Percentiles rank a stretch among this genome's conserved stretches.
Conservation (phyloP, 2,888 invertebrate genomes). For the Melieria picta region DNA sequence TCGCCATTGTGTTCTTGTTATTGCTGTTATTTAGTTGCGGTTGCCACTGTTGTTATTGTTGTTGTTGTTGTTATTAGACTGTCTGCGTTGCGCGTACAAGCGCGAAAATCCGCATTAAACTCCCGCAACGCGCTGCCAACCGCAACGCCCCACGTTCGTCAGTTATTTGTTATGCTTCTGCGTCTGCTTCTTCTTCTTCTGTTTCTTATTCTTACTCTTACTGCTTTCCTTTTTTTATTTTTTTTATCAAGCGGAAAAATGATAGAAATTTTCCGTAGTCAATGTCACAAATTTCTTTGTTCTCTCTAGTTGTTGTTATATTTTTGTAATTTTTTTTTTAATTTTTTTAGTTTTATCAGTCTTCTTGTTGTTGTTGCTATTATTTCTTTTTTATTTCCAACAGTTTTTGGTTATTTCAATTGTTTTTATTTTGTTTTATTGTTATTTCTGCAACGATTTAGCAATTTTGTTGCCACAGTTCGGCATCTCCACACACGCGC, state of each 20-base stretch:
- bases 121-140: neutral
- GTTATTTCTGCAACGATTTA: conserved; percentile 7
- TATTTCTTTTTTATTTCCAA: neutral
- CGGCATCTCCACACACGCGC: neutral
- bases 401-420: no score
- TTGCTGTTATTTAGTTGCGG: no score
- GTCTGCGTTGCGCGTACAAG: conserved; percentile 30
- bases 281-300: neutral
- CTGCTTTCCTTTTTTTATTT: neutral
- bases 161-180: no score
- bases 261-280: conserved; percentile 4
- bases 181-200: neutral
- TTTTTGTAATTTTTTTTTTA: neutral
- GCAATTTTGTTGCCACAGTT: conserved; percentile 18
- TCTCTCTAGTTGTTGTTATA: neutral
- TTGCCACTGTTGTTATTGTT: neutral
- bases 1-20: neutral
- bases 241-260: conserved; percentile 15
- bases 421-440: neutral
- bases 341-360: neutral
- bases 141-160: no score
- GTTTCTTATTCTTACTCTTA: neutral
- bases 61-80: neutral
- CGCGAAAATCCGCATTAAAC: conserved; percentile 40
- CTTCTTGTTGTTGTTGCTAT: neutral